Percentiles rank a stretch among this genome's conserved stretches.
phyloP scores from a whole-genome alignment of 2,113 vertebrate genomes.

The Ursus arctos region DNA sequence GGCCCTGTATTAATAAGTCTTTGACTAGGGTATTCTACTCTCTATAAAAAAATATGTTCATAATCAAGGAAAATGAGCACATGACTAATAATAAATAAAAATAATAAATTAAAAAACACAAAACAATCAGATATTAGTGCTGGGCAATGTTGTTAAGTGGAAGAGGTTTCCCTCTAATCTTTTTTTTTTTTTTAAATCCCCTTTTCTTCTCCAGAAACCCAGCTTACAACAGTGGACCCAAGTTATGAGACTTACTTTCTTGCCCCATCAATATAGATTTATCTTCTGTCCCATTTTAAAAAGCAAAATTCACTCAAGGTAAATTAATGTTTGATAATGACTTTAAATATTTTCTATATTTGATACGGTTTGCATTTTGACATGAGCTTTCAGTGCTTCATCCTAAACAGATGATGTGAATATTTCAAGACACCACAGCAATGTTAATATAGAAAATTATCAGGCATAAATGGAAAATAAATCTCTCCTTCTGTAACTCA shows the following conservation, averaged over 20 bases:
- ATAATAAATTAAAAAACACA: not conserved
- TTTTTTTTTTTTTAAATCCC: not conserved
- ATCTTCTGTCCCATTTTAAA: not conserved
- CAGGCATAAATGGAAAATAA: not conserved
- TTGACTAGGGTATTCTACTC: not conserved
- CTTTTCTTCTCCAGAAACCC: not conserved
- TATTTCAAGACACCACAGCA: not conserved
- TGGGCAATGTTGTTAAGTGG: not conserved
- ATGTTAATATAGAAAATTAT: not conserved
- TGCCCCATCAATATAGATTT: not conserved
- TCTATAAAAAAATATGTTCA: not conserved
- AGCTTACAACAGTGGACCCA: not conserved
- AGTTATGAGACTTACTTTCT: not conserved
- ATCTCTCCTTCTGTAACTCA: not conserved
- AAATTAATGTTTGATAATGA: not conserved
- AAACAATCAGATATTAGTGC: not conserved
- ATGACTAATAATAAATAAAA: not conserved
- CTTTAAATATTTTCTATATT: not conserved
- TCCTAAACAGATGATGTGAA: not conserved
- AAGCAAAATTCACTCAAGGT: not conserved
- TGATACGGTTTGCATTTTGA: not conserved
- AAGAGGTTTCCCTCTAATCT: not conserved
- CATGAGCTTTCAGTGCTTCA: not conserved
- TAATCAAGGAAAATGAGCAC: not conserved
- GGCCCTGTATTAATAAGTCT: not conserved